A percentile compares a stretch with the other conserved stretches of the same genome.
Conservation (phyloP, 2,797 vertebrate species). For the Labeo calbasu region DNA sequence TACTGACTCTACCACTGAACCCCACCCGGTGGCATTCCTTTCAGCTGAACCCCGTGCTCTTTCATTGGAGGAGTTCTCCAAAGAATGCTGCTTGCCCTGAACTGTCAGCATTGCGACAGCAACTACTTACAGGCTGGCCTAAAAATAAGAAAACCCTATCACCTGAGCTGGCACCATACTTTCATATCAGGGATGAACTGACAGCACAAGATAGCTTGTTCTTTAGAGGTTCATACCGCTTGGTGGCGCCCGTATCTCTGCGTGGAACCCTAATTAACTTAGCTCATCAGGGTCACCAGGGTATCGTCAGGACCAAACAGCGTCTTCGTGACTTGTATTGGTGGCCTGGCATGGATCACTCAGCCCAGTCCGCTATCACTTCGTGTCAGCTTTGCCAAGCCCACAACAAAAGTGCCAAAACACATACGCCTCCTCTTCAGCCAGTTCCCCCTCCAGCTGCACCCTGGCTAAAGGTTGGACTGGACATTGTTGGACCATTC, state of each 20-base stretch:
- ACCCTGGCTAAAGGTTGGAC: neutral
- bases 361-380: neutral
- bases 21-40: neutral
- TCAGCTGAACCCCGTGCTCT: neutral
- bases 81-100: neutral
- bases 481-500: neutral
- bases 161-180: neutral
- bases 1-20: neutral
- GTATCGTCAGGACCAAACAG: neutral
- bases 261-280: neutral
- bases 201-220: neutral
- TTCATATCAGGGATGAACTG: neutral
- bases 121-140: neutral
- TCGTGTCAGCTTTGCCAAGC: neutral
- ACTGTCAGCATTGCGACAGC: neutral
- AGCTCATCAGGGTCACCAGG: neutral
- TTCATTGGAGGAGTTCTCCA: neutral
- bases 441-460: too few relatives aligned
- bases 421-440: too few relatives aligned
- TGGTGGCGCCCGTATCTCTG: neutral
- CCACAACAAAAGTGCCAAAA: slow-evolving; percentile 20
- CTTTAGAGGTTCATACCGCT: neutral
- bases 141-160: neutral
- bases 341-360: slow-evolving; percentile 9
- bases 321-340: neutral